These are phyloP conservation scores for Ailuropoda melanoleuca DNA, from an alignment of 2,113 vertebrate genomes.

Conservation along the genomic window DNA sequence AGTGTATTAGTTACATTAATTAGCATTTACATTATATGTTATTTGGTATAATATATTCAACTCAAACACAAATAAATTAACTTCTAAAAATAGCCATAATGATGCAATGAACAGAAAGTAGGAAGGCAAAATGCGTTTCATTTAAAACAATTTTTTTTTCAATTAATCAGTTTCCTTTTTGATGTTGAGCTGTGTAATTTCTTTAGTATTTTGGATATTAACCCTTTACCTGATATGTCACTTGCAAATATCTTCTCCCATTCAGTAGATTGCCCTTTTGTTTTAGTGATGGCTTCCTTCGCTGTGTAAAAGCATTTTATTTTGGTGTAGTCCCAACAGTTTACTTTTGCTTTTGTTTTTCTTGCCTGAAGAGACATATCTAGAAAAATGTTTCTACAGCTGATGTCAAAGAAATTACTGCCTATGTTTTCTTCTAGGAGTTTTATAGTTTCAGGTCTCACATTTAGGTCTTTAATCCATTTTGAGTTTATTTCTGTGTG, in stretches of 20 bases:
- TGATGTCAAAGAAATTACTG: not conserved
- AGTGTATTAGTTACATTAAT: not conserved
- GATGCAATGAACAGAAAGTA: not conserved
- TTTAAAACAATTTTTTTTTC: not conserved
- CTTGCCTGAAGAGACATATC: not conserved
- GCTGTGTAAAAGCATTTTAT: not conserved
- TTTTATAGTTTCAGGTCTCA: not conserved
- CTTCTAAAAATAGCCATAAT: not conserved
- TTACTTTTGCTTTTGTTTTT: not conserved
- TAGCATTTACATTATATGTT: not conserved
- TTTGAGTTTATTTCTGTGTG: not conserved
- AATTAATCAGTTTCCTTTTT: not conserved
- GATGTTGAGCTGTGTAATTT: not conserved
- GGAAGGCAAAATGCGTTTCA: not conserved
- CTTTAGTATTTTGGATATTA: not conserved
- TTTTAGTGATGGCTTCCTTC: not conserved
- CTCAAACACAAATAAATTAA: not conserved
- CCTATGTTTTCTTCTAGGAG: not conserved
- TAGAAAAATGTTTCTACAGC: not conserved
- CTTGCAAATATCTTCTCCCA: not conserved
- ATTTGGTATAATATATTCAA: not conserved
- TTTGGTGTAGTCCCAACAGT: not conserved
- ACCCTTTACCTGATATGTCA: not conserved
- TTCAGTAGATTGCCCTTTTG: not conserved
- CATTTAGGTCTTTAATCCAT: not conserved